Conservation (phyloP, 2,113 vertebrate species). For the Steatornis caripensis region DNA sequence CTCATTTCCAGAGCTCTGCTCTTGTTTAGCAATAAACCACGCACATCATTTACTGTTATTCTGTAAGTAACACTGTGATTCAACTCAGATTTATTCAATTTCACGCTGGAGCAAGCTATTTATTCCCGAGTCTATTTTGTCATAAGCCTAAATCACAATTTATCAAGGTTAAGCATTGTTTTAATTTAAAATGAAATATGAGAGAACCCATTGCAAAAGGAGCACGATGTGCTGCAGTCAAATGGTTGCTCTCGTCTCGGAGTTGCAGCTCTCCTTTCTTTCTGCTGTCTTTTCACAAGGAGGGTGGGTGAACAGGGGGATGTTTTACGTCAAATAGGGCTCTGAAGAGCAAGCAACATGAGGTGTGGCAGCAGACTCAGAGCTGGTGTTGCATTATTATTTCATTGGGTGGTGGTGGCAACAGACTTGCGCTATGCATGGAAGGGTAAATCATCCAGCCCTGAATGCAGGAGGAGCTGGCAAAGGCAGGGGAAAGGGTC, state of each 20-base stretch:
- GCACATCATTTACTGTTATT: conserved; percentile 14
- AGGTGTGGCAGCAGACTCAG: neutral
- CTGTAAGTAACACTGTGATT: conserved; percentile 27
- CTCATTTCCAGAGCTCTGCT: conserved; percentile 47
- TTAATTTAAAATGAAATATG: conserved; percentile 12
- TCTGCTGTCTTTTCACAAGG: neutral
- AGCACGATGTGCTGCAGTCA: neutral
- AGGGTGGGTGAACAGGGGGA: neutral
- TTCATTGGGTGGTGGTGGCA: neutral
- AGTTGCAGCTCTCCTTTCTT: neutral
- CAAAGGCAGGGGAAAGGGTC: neutral
- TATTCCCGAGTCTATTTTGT: neutral
- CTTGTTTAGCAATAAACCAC: conserved; percentile 23
- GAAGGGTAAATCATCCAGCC: neutral
- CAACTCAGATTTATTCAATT: conserved; percentile 40
- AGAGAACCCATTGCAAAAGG: neutral
- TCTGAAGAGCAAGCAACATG: neutral
- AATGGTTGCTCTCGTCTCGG: rapidly evolving
- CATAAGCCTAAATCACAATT: neutral
- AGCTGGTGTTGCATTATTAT: neutral
- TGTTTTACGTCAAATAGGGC: neutral
- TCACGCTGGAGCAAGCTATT: conserved; percentile 25
- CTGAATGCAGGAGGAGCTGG: neutral
- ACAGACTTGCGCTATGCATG: no score
- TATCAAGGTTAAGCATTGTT: conserved; percentile 46